These are phyloP conservation scores for Melanocharis versteri DNA, from an alignment of 2,113 vertebrate genomes.

Conservation along the genomic window DNA sequence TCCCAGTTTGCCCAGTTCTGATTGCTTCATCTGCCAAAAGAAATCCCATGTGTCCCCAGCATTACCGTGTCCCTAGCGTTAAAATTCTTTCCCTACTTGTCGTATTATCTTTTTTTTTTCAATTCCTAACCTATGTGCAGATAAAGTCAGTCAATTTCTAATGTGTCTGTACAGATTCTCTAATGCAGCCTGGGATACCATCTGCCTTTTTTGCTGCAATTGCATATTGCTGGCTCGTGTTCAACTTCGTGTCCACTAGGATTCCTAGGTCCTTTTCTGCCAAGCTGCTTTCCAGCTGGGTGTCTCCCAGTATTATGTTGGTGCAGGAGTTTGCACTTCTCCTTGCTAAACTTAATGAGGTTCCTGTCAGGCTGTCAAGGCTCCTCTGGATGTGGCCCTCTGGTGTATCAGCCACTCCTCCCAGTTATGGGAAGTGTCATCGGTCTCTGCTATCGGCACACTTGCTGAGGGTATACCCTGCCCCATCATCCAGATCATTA, in stretches of 20 bases:
- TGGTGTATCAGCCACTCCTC: not conserved
- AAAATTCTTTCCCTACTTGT: not conserved
- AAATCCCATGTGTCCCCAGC: not conserved
- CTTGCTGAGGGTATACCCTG: not conserved
- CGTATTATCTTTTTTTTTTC: not conserved
- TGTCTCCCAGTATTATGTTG: not conserved
- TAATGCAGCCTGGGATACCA: not conserved
- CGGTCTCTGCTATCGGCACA: not conserved
- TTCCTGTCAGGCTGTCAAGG: not conserved
- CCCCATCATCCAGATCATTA: not conserved
- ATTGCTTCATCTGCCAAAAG: not conserved
- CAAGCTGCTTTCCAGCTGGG: not conserved
- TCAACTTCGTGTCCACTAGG: not conserved
- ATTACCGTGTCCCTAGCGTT: accelerated
- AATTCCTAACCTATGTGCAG: not conserved
- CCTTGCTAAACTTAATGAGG: not conserved
- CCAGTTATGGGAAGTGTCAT: not conserved
- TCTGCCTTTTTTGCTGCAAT: not conserved
- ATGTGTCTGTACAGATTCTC: not conserved
- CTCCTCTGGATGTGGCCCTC: not conserved
- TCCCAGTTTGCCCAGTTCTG: not conserved
- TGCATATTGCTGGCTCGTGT: not conserved
- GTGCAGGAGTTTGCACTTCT: not conserved
- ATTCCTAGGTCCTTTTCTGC: not conserved
- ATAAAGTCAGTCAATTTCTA: not conserved